Base-by-base conservation (phyloP, 1,140 invertebrate genomes). In the Onthophagus taurus region DNA sequence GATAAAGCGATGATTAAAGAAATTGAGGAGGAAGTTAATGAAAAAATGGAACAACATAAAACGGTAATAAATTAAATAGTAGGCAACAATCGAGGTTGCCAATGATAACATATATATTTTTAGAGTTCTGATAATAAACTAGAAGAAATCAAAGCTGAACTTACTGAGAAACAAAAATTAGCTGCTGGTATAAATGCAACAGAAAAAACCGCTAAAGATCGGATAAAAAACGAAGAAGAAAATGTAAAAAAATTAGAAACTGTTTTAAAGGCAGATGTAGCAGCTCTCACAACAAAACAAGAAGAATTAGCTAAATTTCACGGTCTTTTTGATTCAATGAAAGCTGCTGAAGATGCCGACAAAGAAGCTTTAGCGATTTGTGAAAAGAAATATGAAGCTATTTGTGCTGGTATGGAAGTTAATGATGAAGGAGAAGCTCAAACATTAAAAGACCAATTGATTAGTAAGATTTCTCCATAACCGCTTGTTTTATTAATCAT, bases 381-480 rank as follows among this genome's bases (percentile, higher is more conserved):
- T 0, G 81, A 93, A 65, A 79, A 81, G 36, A 76, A 77, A 38
- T 87, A 83, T 50, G 80, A 95, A 56, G 89, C 89, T 41, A 78
- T 93, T 5, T 87, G 77, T 60, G 72, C 83, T 16, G 92, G 92
- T 16, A 66, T 87, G 33, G 78, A 90, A 20, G 76, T 80, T 17
- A 83, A 78, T 44, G 81, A 83, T n/a, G 78, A 80, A 53, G 89
- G 90, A 11, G 74, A 83, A 61, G 80, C 81, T 43, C 77, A 84
- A n/a, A 90, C 90, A 4, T 68, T 96, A 13, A 83, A 89, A 60
- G 87, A 94, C 50, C 89, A 95, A 60, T 68, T 95, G 1, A 92
- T 92, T 54, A 76, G 84, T 85, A 61, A 50, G 60, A 60, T 2
- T 12, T 11, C 5, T 21, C 20, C 7, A 21, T 37, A 20, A 21